phyloP scores from a whole-genome alignment of 2,797 vertebrate species.

The Carcharodon carcharias region DNA sequence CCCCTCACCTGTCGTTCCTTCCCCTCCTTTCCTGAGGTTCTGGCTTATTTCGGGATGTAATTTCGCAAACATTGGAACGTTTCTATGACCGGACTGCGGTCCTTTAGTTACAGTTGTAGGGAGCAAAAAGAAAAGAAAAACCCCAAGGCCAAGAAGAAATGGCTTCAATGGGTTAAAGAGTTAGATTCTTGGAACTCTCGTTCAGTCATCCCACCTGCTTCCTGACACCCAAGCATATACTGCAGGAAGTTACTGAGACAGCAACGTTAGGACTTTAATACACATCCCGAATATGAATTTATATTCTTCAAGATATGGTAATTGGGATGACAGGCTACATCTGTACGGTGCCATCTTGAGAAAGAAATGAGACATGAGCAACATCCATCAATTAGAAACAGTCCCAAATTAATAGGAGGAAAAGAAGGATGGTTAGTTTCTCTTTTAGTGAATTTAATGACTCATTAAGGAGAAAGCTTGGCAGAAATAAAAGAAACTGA shows the following conservation, averaged over 20 bases:
- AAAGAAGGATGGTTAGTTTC: conserved; percentile 6
- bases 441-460: neutral
- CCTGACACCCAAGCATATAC: neutral
- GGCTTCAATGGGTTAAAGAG: neutral
- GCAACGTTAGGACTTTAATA: neutral
- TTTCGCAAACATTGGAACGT: neutral
- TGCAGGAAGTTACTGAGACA: neutral
- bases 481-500: neutral
- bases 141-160: neutral
- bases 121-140: neutral
- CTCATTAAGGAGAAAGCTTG: neutral
- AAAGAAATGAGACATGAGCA: neutral
- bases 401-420: neutral
- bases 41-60: neutral
- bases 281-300: neutral
- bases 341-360: neutral
- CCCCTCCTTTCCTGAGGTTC: neutral
- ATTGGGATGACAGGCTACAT: neutral
- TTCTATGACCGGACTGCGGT: neutral
- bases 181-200: neutral
- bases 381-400: neutral
- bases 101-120: no score
- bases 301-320: neutral
- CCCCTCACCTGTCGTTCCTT: neutral
- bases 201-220: neutral